Percentiles rank a stretch among this genome's conserved stretches.
phyloP scores from a whole-genome alignment of 2,113 vertebrate genomes.

The Dinomys branickii region DNA sequence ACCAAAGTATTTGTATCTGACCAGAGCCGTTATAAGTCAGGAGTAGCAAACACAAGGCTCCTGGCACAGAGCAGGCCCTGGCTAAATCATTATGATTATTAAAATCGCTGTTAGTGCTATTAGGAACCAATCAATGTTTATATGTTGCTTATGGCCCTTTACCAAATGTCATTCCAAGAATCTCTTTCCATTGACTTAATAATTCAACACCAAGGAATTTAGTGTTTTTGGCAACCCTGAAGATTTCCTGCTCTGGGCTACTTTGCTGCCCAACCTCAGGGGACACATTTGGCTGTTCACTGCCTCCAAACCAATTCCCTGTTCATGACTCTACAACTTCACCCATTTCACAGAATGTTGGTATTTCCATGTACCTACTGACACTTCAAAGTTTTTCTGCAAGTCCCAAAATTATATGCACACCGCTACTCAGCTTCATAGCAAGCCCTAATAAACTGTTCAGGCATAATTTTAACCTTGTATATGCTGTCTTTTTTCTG shows the following conservation, averaged over 20 bases:
- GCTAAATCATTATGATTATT: neutral
- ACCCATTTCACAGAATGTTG: neutral
- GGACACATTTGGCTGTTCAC: neutral
- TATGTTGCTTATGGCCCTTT: neutral
- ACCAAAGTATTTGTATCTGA: too few species aligned
- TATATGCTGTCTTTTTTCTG: neutral
- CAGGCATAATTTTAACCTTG: neutral
- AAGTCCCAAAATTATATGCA: neutral
- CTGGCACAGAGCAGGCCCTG: neutral
- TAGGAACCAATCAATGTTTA: neutral
- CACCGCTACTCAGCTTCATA: neutral
- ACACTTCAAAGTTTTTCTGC: neutral
- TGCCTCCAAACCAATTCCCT: neutral
- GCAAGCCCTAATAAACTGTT: neutral
- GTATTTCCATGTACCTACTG: neutral
- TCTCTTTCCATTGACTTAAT: neutral
- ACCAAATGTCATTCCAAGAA: neutral
- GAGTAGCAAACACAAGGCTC: neutral
- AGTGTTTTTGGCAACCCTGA: neutral
- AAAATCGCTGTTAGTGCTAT: neutral
- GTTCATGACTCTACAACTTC: neutral
- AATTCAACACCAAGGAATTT: neutral
- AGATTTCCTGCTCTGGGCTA: neutral
- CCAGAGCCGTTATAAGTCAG: neutral
- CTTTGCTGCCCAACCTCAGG: neutral